phyloP scores from a whole-genome alignment of 2,113 vertebrate species.

The Mesitornis unicolor region DNA sequence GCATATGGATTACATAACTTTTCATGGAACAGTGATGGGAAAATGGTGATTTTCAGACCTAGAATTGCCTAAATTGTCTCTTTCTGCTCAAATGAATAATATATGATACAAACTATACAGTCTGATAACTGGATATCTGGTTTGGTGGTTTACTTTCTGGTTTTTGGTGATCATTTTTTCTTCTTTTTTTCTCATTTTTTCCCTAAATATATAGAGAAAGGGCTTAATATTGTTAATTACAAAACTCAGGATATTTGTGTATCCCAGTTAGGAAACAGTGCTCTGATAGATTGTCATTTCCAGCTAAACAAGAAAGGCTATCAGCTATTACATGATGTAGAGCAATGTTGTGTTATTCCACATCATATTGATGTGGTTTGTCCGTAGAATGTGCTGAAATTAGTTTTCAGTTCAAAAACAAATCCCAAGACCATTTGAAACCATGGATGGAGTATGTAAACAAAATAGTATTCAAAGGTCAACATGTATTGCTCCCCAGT shows the following conservation, averaged over 20 bases:
- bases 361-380: not conserved
- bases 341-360: not conserved
- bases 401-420: not conserved
- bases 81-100: not conserved
- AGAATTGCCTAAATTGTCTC: not conserved
- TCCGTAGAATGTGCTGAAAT: not conserved
- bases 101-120: not conserved
- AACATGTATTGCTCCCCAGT: not conserved
- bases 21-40: not conserved
- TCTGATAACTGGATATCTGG: not conserved
- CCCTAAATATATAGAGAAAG: not conserved
- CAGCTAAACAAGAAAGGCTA: not conserved
- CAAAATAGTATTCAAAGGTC: fast-evolving
- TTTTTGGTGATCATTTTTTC: not conserved
- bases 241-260: not conserved
- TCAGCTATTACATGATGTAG: not conserved
- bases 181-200: no score
- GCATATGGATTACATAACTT: not conserved
- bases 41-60: not conserved
- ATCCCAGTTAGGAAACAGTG: not conserved
- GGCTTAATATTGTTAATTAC: not conserved
- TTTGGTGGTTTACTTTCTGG: not conserved
- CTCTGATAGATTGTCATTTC: fast-evolving
- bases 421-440: not conserved
- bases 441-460: not conserved